Base-by-base conservation (phyloP, 2,113 vertebrate species). In the Larimichthys crocea region DNA sequence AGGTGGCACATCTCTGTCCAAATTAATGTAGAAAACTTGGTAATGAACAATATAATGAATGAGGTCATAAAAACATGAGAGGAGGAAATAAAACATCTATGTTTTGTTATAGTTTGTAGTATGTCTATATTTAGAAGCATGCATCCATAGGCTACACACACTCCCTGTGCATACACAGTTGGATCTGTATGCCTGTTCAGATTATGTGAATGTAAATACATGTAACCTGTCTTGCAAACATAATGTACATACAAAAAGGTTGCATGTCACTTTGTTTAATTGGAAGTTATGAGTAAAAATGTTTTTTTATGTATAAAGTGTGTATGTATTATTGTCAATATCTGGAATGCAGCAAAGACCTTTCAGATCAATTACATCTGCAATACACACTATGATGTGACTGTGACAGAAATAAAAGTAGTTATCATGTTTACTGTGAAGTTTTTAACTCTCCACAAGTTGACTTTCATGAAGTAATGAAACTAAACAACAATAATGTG, bases 1-100 rank as follows among this genome's bases (percentile, higher is more conserved):
- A 86, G 93, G 85, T 82, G 94, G 92, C 88, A 59, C 69, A 83
- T 50, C 26, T 15, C 15, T 49, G 57, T 69, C 19, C 48, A 15
- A 29, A 42, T 20, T 4, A 7, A 19, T 4, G 4, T 1, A 56
- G 10, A 35, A 11, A 61, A 59, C 2, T 4, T n/a, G 8, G 0
- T 46, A 44, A 60, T 40, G 7, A 46, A 73, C 2, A 52, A n/a
- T 55, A 53, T 26, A 65, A 48, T 35, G 48, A 0, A 31, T 9
- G 35, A 40, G 35, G 35, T 40, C 35, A 15, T 46, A 14, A 46
- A 46, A 14, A 29, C 9, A 11, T 2, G n/a, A 59, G 49, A 6
- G 3, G 5, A 49, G 15, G 14, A 16, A 60, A 14, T 9, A 9
- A 35, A 35, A 35, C 35, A 40, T 40, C 35, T 40, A 40, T 40